Evolutionary conservation across 1,140 invertebrate species (phyloP).

Genomic region (Lucilia sericata): DNA sequence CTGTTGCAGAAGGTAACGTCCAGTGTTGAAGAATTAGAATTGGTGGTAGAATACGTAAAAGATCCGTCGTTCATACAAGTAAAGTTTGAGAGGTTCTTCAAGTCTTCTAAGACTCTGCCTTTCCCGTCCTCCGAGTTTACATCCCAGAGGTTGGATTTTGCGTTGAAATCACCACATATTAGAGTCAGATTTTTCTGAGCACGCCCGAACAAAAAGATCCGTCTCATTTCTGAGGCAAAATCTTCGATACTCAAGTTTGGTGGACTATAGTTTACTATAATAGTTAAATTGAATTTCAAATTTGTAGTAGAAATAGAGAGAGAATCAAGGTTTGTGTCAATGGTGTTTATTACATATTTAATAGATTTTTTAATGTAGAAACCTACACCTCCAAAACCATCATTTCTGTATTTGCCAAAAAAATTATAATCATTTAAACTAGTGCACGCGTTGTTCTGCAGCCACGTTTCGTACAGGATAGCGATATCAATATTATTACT

Average conservation of each 20-base stretch:
- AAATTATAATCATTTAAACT: conserved; percentile 27
- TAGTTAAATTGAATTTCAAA: neutral
- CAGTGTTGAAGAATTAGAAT: neutral
- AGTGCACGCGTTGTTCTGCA: neutral
- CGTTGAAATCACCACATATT: neutral
- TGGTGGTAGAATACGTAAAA: neutral
- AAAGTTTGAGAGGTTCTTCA: neutral
- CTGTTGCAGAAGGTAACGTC: neutral
- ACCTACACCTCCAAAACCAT: conserved; percentile 34
- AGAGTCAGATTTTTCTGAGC: neutral
- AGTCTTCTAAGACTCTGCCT: neutral
- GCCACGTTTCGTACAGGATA: conserved; percentile 1
- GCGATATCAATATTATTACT: conserved; percentile 16
- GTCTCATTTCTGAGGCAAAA: neutral
- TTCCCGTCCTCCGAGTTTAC: neutral
- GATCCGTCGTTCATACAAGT: neutral
- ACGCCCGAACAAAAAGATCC: neutral
- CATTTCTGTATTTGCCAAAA: conserved; percentile 25
- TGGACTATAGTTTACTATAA: neutral
- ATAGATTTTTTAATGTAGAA: neutral
- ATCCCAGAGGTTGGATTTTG: neutral
- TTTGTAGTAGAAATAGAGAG: neutral
- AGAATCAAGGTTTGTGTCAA: neutral
- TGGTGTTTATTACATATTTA: neutral
- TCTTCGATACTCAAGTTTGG: neutral